Evolutionary conservation across 2,113 vertebrate species (phyloP).

Genomic region (Melanerpes formicivorus): DNA sequence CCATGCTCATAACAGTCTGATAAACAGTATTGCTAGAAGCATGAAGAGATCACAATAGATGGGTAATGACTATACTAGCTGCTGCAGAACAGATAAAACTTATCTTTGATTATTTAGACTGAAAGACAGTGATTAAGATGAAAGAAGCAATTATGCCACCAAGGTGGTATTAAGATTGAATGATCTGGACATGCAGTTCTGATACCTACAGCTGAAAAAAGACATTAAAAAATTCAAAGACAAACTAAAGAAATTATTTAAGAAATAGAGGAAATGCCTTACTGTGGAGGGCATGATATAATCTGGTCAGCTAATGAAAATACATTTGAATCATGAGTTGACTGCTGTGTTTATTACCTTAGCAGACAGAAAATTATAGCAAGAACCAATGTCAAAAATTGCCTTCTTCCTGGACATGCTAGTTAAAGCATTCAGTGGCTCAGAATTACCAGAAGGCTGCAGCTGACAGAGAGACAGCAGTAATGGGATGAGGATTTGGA

Average conservation of each 20-base stretch:
- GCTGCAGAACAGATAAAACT: neutral
- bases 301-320: neutral
- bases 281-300: fast-evolving
- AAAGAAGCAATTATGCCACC: neutral
- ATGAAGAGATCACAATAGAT: neutral
- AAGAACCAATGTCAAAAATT: neutral
- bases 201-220: neutral
- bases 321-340: neutral
- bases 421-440: neutral
- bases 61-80: neutral
- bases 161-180: neutral
- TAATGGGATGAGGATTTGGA: neutral
- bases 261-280: neutral
- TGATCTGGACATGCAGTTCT: neutral
- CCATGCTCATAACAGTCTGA: fast-evolving
- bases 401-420: neutral
- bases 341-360: neutral
- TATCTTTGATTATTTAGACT: neutral
- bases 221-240: neutral
- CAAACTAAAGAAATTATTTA: neutral
- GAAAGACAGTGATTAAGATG: neutral
- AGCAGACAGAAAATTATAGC: neutral
- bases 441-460: neutral
- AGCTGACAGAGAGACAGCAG: neutral
- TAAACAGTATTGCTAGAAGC: neutral